Base-by-base conservation (phyloP, 2,113 vertebrate genomes). In the Piprites chloris region DNA sequence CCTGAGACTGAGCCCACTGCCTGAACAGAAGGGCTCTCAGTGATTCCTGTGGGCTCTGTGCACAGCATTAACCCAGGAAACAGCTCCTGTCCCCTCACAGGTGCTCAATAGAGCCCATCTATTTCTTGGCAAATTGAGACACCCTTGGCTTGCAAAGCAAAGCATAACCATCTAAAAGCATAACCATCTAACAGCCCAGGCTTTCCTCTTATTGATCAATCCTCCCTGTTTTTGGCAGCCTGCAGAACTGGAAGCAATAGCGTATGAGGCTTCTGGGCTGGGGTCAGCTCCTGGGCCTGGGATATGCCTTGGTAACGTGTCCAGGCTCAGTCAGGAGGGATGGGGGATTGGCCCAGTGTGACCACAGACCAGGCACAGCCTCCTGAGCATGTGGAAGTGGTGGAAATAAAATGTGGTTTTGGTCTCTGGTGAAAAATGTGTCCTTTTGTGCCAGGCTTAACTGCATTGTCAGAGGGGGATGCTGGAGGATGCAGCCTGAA, bases 81-180 rank as follows among this genome's bases (percentile, higher is more conserved):
- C 18, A 44, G 59, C 18, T 59, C 41, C 22, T 35, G 35, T 33
- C 18, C 46, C 1, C 3, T 44, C 46, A 56, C 35, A 59, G 68
- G 41, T 18, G 30, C 69, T 81, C 39, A 63, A 59, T 37, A 78
- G 33, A 90, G 65, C 65, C 39, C 69, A 59, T 3, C 9, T 41
- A 52, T 63, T 77, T 73, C 74, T 59, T 69, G 59, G 78, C 41
- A 63, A 42, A 76, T 4, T 33, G 49, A 73, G 78, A 85, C n/a
- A 33, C 44, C 26, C 49, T 66, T 24, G 65, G 59, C 79, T 93
- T 85, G 65, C 75, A 74, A 90, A 44, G 71, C 83, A 66, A 88
- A 74, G 39, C 42, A 19, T 96, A 96, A 92, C 79, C 19, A 85
- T 73, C 65, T 90, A 90, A 80, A 87, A 84, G 37, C 78, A 63